Conservation (phyloP, 23 tunicate genomes). For the Corella eumyota region DNA sequence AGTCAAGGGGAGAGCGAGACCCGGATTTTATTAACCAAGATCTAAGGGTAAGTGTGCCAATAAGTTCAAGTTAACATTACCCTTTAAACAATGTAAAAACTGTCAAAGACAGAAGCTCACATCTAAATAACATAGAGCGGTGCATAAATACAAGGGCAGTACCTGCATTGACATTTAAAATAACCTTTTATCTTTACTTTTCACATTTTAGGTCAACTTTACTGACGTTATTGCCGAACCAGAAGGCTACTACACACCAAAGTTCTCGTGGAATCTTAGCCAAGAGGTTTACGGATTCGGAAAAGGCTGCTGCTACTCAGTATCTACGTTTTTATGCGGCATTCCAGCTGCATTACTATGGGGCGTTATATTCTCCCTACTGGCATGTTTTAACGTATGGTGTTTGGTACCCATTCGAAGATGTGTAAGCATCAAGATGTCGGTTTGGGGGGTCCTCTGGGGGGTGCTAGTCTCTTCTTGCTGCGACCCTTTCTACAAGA, state of each 20-base stretch:
- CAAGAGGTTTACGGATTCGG: constrained; percentile 77
- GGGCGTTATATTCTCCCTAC: constrained; percentile 81
- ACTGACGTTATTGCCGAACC: constrained; percentile 91
- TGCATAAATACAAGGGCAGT: too few relatives aligned
- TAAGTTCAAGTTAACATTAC: too few relatives aligned
- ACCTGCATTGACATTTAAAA: too few relatives aligned
- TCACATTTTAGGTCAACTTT: constrained; percentile 55
- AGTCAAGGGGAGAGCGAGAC: constrained; percentile 70
- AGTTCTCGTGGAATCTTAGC: constrained; percentile 86
- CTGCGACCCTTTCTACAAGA: constrained; percentile 69
- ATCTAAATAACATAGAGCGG: too few relatives aligned
- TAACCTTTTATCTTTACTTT: too few relatives aligned
- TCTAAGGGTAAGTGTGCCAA: constrained; percentile 40
- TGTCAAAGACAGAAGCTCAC: too few relatives aligned
- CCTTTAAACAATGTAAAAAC: too few relatives aligned
- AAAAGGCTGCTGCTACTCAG: constrained; percentile 69
- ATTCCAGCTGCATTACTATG: constrained; percentile 75
- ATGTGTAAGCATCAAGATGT: constrained; percentile 66
- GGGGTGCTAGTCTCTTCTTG: constrained; percentile 25
- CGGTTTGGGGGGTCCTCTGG: constrained; percentile 53
- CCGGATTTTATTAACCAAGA: constrained; percentile 69
- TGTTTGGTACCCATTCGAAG: constrained; percentile 44
- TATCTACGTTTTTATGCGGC: constrained; percentile 58
- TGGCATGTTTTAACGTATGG: constrained; percentile 86
- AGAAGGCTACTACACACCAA: constrained; percentile 80